Percentiles rank a stretch among this genome's conserved stretches.
phyloP scores from a whole-genome alignment of 37 sponge, comb jelly and placozoan genomes.

The Aplysina aerophoba region DNA sequence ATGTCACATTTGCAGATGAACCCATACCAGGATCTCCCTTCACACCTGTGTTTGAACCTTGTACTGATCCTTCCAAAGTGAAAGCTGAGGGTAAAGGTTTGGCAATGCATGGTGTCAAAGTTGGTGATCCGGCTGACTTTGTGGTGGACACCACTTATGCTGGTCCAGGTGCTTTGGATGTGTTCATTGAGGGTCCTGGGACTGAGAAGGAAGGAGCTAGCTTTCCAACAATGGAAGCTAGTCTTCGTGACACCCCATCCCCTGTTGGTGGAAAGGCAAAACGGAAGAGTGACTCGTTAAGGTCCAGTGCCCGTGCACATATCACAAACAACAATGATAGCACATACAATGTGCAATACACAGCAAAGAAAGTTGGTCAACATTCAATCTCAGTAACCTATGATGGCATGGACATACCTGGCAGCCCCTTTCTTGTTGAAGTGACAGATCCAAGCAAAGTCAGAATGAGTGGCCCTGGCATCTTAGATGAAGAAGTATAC shows the following conservation, averaged over 20 bases:
- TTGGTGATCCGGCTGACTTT: conserved; percentile 77
- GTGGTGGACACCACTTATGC: conserved; percentile 79
- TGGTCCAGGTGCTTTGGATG: conserved; percentile 66
- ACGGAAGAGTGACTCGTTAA: conserved; percentile 17
- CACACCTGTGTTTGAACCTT: conserved; percentile 70
- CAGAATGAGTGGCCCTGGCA: conserved; percentile 66
- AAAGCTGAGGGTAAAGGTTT: conserved; percentile 92
- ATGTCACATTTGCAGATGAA: conserved; percentile 83
- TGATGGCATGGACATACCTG: conserved; percentile 66
- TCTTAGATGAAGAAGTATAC: conserved; percentile 42
- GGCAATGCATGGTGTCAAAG: conserved; percentile 73
- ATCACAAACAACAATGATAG: conserved; percentile 76
- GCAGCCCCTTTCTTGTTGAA: conserved; percentile 72
- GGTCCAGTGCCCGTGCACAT: conserved; percentile 45
- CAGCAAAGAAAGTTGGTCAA: conserved; percentile 77
- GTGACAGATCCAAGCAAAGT: conserved; percentile 81
- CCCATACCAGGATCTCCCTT: conserved; percentile 88
- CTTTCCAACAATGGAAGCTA: neutral
- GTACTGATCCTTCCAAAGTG: conserved; percentile 84
- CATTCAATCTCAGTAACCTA: conserved; percentile 76
- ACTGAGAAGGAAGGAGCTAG: conserved; percentile 15
- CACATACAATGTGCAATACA: conserved; percentile 72
- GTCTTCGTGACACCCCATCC: neutral
- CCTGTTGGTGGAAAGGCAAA: neutral
- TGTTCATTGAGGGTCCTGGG: conserved; percentile 57